These are phyloP conservation scores for Eledona agricola DNA, from an alignment of 2,888 invertebrate genomes.

Conservation along the genomic window DNA sequence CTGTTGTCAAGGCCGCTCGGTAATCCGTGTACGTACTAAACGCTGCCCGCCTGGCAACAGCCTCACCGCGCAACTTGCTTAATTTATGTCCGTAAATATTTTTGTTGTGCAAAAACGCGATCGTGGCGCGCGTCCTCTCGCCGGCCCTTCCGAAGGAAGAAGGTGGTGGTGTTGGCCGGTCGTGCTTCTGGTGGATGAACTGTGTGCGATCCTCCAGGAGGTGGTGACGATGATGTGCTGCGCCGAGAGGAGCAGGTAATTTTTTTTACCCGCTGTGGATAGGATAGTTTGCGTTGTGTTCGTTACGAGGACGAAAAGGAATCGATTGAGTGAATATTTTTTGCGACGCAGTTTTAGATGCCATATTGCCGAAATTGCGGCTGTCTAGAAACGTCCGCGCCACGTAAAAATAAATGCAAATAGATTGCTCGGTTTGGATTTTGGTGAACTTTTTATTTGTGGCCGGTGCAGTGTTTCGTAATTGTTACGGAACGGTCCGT, in stretches of 20 bases:
- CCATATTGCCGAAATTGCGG: slow-evolving; percentile 29
- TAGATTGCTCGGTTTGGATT: too few species aligned
- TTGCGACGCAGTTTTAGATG: slow-evolving; percentile 29
- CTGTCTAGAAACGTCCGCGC: slow-evolving; percentile 4
- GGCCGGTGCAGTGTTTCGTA: slow-evolving; percentile 15
- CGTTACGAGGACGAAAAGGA: slow-evolving; percentile 3
- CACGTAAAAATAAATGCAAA: too few species aligned
- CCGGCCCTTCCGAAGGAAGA: too few species aligned
- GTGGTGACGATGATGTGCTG: slow-evolving; percentile 13
- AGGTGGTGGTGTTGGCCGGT: too few species aligned
- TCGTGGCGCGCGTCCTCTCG: too few species aligned
- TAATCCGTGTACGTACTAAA: slow-evolving; percentile 52
- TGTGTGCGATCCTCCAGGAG: slow-evolving; percentile 9
- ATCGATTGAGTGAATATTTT: slow-evolving; percentile 15
- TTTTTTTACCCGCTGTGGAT: too few species aligned
- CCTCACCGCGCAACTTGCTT: slow-evolving; percentile 47
- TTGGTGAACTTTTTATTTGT: too few species aligned
- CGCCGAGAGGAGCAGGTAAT: slow-evolving; percentile 13
- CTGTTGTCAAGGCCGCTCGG: slow-evolving; percentile 52
- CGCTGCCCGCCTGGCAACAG: slow-evolving; percentile 54
- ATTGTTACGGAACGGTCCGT: slow-evolving; percentile 10
- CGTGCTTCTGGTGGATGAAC: too few species aligned
- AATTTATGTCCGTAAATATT: slow-evolving; percentile 54
- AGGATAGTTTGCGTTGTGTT: slow-evolving; percentile 4
- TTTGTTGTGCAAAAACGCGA: slow-evolving; percentile 44